phyloP scores from a whole-genome alignment of 2,113 vertebrate species.

The Xiphias gladius region DNA sequence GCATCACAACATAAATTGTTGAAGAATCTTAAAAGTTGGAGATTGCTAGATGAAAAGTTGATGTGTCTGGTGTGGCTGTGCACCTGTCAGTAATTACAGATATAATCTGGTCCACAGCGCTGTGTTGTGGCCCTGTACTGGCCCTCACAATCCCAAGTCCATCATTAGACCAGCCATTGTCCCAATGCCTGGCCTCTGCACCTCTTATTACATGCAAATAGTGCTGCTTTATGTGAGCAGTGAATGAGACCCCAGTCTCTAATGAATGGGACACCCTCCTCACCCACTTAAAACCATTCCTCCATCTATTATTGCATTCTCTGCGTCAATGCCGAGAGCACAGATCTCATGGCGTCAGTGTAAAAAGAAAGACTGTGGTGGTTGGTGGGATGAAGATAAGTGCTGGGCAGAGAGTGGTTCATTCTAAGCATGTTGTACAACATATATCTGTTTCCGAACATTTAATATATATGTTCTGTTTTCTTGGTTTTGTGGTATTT shows the following conservation, averaged over 20 bases:
- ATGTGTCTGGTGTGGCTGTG: constrained; percentile 14
- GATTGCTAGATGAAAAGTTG: neutral
- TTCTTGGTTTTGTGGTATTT: neutral
- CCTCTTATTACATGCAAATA: constrained; percentile 88
- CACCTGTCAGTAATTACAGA: constrained; percentile 79
- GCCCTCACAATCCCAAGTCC: constrained; percentile 38
- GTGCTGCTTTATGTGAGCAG: constrained; percentile 82
- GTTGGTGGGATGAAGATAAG: constrained; percentile 29
- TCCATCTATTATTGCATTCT: constrained; percentile 59
- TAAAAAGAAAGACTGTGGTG: constrained; percentile 22
- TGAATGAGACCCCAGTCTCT: constrained; percentile 81
- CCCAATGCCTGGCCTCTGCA: constrained; percentile 79
- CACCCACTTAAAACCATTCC: constrained; percentile 66
- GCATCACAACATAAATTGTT: neutral
- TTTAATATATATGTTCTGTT: neutral
- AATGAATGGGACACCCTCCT: constrained; percentile 64
- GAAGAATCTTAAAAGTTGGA: neutral
- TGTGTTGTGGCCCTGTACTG: constrained; percentile 29
- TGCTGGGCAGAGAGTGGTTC: neutral
- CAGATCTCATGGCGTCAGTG: constrained; percentile 54
- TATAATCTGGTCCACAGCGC: constrained; percentile 43
- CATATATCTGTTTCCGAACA: neutral
- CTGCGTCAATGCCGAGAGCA: constrained; percentile 44
- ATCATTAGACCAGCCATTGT: constrained; percentile 74
- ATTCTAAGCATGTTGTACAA: neutral